These are phyloP conservation scores for Oreohelix idahoensis DNA, from an alignment of 1,140 invertebrate genomes.

Conservation along the genomic window DNA sequence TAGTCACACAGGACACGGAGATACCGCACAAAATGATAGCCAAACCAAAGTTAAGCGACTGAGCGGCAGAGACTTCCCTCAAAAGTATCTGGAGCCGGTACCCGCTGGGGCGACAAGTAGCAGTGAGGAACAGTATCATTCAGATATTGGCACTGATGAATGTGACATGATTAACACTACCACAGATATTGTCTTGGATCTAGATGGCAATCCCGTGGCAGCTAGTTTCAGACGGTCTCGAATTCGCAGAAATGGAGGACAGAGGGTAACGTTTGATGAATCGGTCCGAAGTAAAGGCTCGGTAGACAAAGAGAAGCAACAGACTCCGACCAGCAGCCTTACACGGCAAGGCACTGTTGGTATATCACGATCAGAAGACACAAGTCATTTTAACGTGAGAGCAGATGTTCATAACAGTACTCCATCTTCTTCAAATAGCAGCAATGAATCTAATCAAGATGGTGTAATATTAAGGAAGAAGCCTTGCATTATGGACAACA, in stretches of 20 bases:
- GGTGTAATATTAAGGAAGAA: neutral
- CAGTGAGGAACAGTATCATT: conserved; percentile 44
- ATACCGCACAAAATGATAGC: neutral
- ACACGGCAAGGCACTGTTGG: conserved; percentile 2
- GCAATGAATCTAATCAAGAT: conserved; percentile 10
- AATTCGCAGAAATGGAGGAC: conserved; percentile 47
- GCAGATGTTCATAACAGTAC: conserved; percentile 47
- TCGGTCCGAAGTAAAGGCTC: conserved; percentile 46
- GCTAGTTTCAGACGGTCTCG: conserved; percentile 23
- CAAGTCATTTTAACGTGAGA: conserved; percentile 44
- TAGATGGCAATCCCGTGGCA: conserved; percentile 35
- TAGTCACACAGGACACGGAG: conserved; percentile 46
- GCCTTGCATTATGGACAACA: neutral
- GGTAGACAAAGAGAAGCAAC: neutral
- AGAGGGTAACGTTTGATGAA: conserved; percentile 62
- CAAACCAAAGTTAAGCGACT: conserved; percentile 2
- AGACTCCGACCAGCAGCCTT: conserved; percentile 15
- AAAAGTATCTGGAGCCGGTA: conserved; percentile 36
- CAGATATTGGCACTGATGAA: conserved; percentile 48
- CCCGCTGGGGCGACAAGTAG: neutral
- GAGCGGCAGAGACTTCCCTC: conserved; percentile 13
- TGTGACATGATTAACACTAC: conserved; percentile 44
- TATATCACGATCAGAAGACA: conserved; percentile 10
- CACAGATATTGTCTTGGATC: conserved; percentile 43
- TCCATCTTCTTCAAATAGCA: neutral